Evolutionary conservation across 2,797 vertebrate genomes (phyloP).

Genomic region (Tapirus indicus): DNA sequence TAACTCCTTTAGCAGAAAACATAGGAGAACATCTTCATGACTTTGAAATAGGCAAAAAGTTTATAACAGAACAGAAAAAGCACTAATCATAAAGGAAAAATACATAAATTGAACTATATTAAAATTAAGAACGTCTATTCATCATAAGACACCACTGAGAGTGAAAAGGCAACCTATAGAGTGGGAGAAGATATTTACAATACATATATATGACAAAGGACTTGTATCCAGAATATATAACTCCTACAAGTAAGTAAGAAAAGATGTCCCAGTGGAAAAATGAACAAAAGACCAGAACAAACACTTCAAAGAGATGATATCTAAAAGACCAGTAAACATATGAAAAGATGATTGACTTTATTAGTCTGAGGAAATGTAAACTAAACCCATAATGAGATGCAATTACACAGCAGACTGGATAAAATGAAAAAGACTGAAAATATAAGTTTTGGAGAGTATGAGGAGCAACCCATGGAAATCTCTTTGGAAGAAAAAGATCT

Average conservation of each 20-base stretch:
- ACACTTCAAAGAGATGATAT: conserved; percentile 11
- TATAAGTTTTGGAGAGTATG: not conserved
- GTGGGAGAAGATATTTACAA: not conserved
- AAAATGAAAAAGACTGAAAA: conserved; percentile 19
- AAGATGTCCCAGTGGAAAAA: not conserved
- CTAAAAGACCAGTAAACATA: not conserved
- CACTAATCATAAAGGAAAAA: not conserved
- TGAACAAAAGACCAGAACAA: not conserved
- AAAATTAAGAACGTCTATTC: not conserved
- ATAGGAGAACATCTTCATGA: not conserved
- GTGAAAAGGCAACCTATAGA: not conserved
- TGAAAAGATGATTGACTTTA: conserved; percentile 15
- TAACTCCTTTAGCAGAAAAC: conserved; percentile 33
- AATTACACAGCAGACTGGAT: not conserved
- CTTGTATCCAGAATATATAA: not conserved
- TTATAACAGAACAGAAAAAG: conserved; percentile 12
- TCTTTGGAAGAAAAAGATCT: not conserved
- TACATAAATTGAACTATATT: not conserved
- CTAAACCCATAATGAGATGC: not conserved
- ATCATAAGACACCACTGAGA: not conserved
- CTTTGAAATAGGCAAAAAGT: not conserved
- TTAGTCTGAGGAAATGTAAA: conserved; percentile 47
- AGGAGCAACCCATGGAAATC: not conserved
- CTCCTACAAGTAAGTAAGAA: conserved; percentile 6
- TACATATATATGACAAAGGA: not conserved